These are phyloP conservation scores for Salmo trutta DNA, from an alignment of 2,797 vertebrate species.

Conservation along the genomic window DNA sequence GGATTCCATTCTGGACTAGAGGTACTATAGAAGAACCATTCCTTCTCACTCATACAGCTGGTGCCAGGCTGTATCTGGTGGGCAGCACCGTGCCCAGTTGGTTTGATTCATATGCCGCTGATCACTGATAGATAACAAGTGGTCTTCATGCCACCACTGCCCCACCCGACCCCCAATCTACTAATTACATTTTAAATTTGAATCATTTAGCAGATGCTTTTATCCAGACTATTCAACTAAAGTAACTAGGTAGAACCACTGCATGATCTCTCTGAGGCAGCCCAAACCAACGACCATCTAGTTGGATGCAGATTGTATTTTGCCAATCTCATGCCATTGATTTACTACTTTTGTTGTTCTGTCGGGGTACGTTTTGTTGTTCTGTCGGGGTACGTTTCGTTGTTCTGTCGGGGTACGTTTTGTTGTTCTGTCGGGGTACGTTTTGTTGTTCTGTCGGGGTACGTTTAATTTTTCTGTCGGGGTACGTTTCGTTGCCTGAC, in stretches of 20 bases:
- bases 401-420: too few relatives aligned
- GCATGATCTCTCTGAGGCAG: not conserved
- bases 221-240: not conserved
- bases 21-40: not conserved
- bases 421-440: too few relatives aligned
- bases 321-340: not conserved
- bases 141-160: constrained; percentile 58
- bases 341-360: not conserved
- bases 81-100: constrained; percentile 60
- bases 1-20: not conserved
- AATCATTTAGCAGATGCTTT: not conserved
- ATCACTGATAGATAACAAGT: constrained; percentile 70
- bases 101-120: constrained; percentile 61
- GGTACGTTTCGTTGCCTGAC: too few relatives aligned
- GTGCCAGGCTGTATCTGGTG: constrained; percentile 59
- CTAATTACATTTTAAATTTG: not conserved
- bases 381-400: too few relatives aligned
- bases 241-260: not conserved
- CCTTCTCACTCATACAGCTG: constrained; percentile 36
- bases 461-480: too few relatives aligned
- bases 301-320: not conserved
- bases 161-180: not conserved
- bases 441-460: too few relatives aligned
- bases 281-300: not conserved
- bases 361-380: too few relatives aligned